Base-by-base conservation (phyloP, 2,113 vertebrate species). In the Xenopus laevis region DNA sequence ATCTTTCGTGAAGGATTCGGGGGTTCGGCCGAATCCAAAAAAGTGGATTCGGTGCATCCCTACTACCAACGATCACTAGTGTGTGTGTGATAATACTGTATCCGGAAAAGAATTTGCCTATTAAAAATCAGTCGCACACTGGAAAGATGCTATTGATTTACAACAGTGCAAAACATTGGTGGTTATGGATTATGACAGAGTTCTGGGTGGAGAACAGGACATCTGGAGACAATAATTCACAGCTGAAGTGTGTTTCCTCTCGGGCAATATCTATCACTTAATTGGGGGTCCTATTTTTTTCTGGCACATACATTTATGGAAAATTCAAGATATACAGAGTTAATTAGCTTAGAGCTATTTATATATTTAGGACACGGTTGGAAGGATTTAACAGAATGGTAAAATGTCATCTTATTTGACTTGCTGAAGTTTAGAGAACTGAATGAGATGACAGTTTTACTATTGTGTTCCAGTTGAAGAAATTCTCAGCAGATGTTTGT, bases 191-290 rank as follows among this genome's bases (percentile, higher is more conserved):
- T 78, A 69, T 86, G 65, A 69, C 65, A 62, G 63, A 77, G 15
- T 15, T n/a, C 40, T 4, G 84, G 81, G 80, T 84, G 84, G 84
- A 77, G 80, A 86, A 58, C 65, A 30, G 81, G 84, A 83, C 84
- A 89, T 86, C 83, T 86, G 85, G 80, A 85, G 73, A 83, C 82
- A 86, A 87, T 88, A 88, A 83, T 83, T 89, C 82, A 81, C 46
- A 45, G 82, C 82, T 86, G 84, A 91, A 88, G 81, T 87, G 79
- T 89, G 81, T 17, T 40, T 86, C 85, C 85, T 87, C 84, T 80
- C 70, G 81, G 79, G 87, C 88, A 79, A 85, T 80, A 63, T 82
- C 81, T 81, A 84, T 79, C 58, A 65, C 85, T 82, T 83, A 80
- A 79, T 79, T 84, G 81, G 83, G 84, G 81, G n/a, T 83, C 67